A percentile compares a stretch with the other conserved stretches of the same genome.
Evolutionary conservation across 2,113 vertebrate genomes (phyloP).

Genomic region (Holacanthus passer): DNA sequence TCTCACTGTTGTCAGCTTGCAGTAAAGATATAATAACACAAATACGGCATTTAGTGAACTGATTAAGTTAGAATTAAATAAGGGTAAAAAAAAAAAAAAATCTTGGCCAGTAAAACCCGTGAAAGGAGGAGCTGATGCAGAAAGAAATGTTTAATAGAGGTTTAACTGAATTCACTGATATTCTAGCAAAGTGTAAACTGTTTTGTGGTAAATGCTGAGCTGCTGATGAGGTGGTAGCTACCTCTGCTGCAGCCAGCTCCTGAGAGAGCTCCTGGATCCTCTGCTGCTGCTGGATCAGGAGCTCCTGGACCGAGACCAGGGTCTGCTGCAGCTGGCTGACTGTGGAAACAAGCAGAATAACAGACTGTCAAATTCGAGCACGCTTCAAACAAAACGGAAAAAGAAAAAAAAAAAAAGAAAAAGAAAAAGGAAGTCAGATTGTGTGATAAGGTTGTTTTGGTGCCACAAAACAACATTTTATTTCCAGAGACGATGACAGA

Average conservation of each 20-base stretch:
- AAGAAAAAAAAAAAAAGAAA: neutral
- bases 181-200: neutral
- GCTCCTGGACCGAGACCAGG: slow-evolving; percentile 92
- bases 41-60: slow-evolving; percentile 7
- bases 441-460: slow-evolving; percentile 12
- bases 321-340: slow-evolving; percentile 95
- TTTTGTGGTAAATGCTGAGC: neutral
- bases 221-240: slow-evolving; percentile 64
- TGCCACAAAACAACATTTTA: slow-evolving; percentile 50
- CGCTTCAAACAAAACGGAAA: neutral
- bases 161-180: neutral
- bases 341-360: slow-evolving; percentile 76
- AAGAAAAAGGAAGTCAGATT: neutral
- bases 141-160: neutral
- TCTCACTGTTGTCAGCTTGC: neutral
- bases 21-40: neutral
- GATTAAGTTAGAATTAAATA: neutral
- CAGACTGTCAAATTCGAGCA: slow-evolving; percentile 21
- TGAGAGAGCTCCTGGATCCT: slow-evolving; percentile 95
- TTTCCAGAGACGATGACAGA: slow-evolving; percentile 40
- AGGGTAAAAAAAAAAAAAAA: neutral
- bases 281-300: slow-evolving; percentile 95
- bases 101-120: neutral
- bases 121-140: neutral
- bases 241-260: slow-evolving; percentile 91